Evolutionary conservation across 2,888 invertebrate species (phyloP).

Genomic region (Malthinus flaveolus): DNA sequence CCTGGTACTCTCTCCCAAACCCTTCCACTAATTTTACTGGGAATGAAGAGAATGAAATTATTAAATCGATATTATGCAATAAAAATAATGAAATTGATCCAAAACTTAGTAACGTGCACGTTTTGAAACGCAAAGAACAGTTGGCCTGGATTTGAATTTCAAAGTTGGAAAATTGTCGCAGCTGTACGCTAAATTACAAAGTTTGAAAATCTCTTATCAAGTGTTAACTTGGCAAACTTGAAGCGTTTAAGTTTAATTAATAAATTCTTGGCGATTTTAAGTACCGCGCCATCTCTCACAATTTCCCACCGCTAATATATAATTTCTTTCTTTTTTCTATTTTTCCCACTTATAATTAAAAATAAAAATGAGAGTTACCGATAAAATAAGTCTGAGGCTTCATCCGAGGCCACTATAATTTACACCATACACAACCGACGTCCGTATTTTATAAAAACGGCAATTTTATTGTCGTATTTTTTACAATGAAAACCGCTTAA

Average conservation of each 20-base stretch:
- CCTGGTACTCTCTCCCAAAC: too few relatives aligned
- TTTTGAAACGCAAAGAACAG: too few relatives aligned
- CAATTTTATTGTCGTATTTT: slow-evolving; percentile 10
- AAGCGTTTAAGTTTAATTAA: too few relatives aligned
- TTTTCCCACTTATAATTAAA: background rate
- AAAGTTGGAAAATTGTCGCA: too few relatives aligned
- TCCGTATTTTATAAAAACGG: slow-evolving; percentile 17
- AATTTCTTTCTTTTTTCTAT: background rate
- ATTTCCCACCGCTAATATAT: background rate
- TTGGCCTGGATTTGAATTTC: too few relatives aligned
- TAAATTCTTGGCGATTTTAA: background rate
- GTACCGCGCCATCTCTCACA: background rate
- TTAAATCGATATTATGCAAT: slow-evolving; percentile 3
- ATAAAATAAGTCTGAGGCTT: slow-evolving; percentile 44
- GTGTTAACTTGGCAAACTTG: too few relatives aligned
- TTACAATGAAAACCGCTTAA: slow-evolving; percentile 17
- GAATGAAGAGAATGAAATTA: background rate
- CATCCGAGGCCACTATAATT: slow-evolving; percentile 57
- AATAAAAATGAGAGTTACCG: slow-evolving; percentile 20
- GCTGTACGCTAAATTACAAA: too few relatives aligned
- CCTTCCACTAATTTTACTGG: too few relatives aligned
- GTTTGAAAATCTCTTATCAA: too few relatives aligned
- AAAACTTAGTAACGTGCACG: too few relatives aligned
- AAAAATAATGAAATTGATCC: background rate
- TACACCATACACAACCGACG: slow-evolving; percentile 53